A percentile compares a stretch with the other conserved stretches of the same genome.
Conservation (phyloP, 2,113 vertebrate species). For the Lagopus leucura region DNA sequence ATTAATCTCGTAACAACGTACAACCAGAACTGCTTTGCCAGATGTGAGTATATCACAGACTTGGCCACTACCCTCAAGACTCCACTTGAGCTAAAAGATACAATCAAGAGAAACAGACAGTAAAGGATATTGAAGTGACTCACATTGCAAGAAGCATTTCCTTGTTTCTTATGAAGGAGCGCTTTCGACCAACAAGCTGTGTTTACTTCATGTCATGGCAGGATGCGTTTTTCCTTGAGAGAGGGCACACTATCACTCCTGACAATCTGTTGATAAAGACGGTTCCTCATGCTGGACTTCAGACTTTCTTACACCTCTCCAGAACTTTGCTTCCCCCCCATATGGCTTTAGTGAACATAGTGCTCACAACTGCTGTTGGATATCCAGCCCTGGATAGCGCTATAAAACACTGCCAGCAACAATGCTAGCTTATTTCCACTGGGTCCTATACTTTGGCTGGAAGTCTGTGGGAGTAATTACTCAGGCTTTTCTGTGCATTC, state of each 20-base stretch:
- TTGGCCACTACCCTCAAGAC: background rate
- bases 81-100: background rate
- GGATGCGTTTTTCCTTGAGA: background rate
- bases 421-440: background rate
- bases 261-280: background rate
- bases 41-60: background rate
- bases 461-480: background rate
- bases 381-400: background rate
- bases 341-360: fast-evolving
- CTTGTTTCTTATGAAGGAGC: background rate
- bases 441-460: background rate
- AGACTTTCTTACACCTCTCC: background rate
- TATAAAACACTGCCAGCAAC: background rate
- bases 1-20: background rate
- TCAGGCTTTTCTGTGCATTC: background rate
- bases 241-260: background rate
- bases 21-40: background rate
- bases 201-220: fast-evolving
- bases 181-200: background rate
- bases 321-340: background rate
- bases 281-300: background rate
- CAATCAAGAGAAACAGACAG: background rate
- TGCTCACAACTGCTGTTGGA: background rate
- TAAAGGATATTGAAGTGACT: background rate
- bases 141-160: background rate